Evolutionary conservation across 2,797 vertebrate species (phyloP), one percentile per base, ranked within the genome.

Genomic region (Masticophis lateralis): DNA sequence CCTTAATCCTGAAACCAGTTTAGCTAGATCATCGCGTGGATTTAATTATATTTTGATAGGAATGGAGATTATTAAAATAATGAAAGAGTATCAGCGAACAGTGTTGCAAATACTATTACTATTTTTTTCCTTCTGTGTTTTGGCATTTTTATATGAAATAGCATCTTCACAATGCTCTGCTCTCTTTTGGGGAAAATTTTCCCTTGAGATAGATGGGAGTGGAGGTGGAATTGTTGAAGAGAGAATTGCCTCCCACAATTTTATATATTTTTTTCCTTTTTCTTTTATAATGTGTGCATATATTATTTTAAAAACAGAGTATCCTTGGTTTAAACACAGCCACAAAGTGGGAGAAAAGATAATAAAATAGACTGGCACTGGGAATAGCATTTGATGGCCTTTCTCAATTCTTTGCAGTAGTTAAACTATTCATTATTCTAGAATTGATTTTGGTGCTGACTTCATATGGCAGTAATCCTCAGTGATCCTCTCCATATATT

Each of bases 11-110:
- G 87, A 47, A 88, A 20, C 37, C 63, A 86, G 37, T 92, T 74
- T 74, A 92, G 63, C 27, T 57, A 74, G 69, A 92, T 59, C 69
- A 88, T 59, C 16, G n/a, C 86, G 47, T 57, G 91, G 5, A 88
- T 74, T 74, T 74, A 92, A 88, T 74, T 88, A 88, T 88, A 88
- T 92, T 92, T 88, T 74, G 86, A 88, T 92, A 74, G 69, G 16
- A 92, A 88, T 56, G 16, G 27, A 88, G 87, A 74, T 88, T 88
- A 92, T 88, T 28, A 88, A 92, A 88, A 43, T 51, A 88, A 59
- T 74, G 59, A 57, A 88, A 74, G 16, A 43, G 20, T 43, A 57
- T 74, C 91, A 92, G 28, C 0, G 4, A 74, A 66, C 2, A 55
- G 59, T 25, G 57, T 88, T 74, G 53, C 61, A 57, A 88, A 55